A percentile compares a stretch with the other conserved stretches of the same genome.
These are phyloP conservation scores for Chiropotes sagulatus DNA, from an alignment of 2,797 vertebrate species.

Conservation along the genomic window DNA sequence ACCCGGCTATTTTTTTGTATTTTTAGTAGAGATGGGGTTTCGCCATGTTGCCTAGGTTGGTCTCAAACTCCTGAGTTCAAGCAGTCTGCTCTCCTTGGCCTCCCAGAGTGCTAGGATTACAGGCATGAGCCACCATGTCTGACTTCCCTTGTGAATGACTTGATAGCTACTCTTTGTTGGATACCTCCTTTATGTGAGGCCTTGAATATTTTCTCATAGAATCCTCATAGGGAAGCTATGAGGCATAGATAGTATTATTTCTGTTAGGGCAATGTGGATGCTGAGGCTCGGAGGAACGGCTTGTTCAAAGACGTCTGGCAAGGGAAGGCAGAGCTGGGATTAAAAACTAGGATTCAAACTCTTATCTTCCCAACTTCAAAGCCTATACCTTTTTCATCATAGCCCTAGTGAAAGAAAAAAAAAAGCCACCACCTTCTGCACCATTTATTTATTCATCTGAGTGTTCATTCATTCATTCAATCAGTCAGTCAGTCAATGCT, in stretches of 20 bases:
- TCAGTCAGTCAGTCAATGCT: neutral
- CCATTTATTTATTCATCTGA: neutral
- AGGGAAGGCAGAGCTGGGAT: neutral
- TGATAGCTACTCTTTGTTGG: neutral
- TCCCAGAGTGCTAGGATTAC: neutral
- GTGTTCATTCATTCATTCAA: neutral
- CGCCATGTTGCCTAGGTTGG: neutral
- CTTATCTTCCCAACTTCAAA: neutral
- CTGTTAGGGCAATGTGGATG: neutral
- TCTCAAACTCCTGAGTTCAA: neutral
- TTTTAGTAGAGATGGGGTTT: neutral
- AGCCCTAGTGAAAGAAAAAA: neutral
- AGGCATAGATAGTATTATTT: neutral
- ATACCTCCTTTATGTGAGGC: neutral
- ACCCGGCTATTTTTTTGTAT: neutral
- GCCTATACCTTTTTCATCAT: neutral
- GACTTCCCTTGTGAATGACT: neutral
- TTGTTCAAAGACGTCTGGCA: neutral
- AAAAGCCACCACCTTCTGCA: neutral
- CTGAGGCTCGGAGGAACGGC: neutral
- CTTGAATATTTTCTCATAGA: neutral
- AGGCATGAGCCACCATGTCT: neutral
- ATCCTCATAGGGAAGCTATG: neutral
- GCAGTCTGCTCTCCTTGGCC: neutral
- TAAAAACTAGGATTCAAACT: neutral